These are phyloP conservation scores for Hydractinia symbiolongicarpus DNA, from an alignment of 30 jellyfish, hydroid and myxozoan genomes.

Conservation along the genomic window DNA sequence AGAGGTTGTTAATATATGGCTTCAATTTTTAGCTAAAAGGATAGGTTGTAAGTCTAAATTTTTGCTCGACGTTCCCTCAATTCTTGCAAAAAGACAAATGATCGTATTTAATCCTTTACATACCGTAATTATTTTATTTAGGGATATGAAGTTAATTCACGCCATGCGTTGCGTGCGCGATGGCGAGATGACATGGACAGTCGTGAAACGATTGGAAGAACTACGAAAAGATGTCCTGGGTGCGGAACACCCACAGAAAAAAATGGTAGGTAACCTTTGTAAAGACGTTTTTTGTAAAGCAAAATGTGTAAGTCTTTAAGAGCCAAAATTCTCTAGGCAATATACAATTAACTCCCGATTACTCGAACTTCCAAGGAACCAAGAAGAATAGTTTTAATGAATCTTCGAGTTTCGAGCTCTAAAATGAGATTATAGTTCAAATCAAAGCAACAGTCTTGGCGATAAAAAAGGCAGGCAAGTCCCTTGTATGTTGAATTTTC, in stretches of 20 bases:
- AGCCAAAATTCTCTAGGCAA: not conserved
- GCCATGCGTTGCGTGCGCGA: conserved; percentile 46
- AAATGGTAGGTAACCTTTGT: conserved; percentile 43
- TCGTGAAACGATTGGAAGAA: conserved; percentile 28
- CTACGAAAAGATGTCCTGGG: conserved; percentile 71
- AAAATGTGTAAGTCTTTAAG: not conserved
- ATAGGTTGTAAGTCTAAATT: not conserved
- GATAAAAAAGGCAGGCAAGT: too few relatives aligned
- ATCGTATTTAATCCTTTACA: not conserved
- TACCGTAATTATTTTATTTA: not conserved
- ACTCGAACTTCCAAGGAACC: too few relatives aligned
- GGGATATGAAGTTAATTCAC: conserved; percentile 10
- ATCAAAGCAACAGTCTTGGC: too few relatives aligned
- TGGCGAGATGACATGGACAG: conserved; percentile 35
- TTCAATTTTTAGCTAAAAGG: too few relatives aligned
- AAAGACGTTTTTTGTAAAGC: not conserved
- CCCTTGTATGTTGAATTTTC: too few relatives aligned
- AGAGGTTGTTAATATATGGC: too few relatives aligned
- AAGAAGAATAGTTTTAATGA: too few relatives aligned
- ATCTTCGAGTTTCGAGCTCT: too few relatives aligned
- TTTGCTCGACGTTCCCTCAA: not conserved
- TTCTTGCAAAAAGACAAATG: not conserved
- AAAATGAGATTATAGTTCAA: too few relatives aligned
- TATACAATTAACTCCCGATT: too few relatives aligned
- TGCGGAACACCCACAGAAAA: conserved; percentile 64